These are phyloP conservation scores for Busseola fusca DNA, from an alignment of 2,888 invertebrate species.

Conservation along the genomic window DNA sequence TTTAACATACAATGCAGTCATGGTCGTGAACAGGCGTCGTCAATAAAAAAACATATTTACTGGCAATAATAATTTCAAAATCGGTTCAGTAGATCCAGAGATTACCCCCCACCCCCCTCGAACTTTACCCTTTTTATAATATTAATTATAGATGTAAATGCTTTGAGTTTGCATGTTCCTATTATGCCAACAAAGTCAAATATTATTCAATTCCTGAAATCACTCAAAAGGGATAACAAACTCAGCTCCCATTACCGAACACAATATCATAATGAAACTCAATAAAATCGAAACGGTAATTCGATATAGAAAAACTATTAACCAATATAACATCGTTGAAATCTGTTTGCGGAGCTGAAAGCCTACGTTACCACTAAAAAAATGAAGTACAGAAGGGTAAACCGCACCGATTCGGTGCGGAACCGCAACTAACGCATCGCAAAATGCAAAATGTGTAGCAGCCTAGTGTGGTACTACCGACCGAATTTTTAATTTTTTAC, in stretches of 20 bases:
- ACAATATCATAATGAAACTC: slow-evolving; percentile 22
- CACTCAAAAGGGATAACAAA: not conserved
- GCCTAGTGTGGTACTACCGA: not conserved
- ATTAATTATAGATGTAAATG: too few relatives aligned
- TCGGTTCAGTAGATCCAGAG: too few relatives aligned
- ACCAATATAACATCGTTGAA: slow-evolving; percentile 35
- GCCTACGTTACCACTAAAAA: slow-evolving; percentile 18
- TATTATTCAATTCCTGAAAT: not conserved
- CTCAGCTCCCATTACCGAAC: not conserved
- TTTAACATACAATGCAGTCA: too few relatives aligned
- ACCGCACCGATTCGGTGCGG: not conserved
- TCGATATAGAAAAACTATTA: slow-evolving; percentile 44
- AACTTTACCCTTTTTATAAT: too few relatives aligned
- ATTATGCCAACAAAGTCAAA: not conserved
- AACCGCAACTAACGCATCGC: not conserved
- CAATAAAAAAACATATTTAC: too few relatives aligned
- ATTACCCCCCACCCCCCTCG: too few relatives aligned
- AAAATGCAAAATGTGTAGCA: not conserved
- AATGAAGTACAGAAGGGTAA: slow-evolving; percentile 4
- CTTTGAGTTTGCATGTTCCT: not conserved
- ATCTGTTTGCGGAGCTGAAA: slow-evolving; percentile 55
- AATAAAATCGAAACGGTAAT: slow-evolving; percentile 43
- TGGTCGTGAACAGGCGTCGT: too few relatives aligned
- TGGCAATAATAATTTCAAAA: too few relatives aligned
- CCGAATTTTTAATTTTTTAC: too few relatives aligned